phyloP scores from a whole-genome alignment of 2,113 vertebrate species.

The Calyptommatus sinebrachiatus region DNA sequence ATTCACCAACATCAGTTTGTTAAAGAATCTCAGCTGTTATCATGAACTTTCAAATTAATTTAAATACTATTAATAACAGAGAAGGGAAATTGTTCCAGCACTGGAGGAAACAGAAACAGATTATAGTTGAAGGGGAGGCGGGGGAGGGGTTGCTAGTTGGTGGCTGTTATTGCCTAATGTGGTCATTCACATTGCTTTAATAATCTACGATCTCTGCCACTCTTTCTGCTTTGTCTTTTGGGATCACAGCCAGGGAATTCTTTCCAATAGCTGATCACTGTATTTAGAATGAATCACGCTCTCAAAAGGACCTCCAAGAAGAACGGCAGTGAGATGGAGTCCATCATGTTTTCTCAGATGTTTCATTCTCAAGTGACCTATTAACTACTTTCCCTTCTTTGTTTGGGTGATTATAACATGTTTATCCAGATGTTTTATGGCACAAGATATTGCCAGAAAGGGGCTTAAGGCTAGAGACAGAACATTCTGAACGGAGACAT shows the following conservation, averaged over 20 bases:
- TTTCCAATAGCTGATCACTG: background rate
- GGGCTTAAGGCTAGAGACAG: conserved; percentile 12
- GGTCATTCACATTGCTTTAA: background rate
- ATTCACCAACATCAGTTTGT: background rate
- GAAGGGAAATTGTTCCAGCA: background rate
- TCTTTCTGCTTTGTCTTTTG: background rate
- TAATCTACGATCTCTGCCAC: background rate
- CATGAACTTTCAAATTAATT: background rate
- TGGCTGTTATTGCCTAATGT: background rate
- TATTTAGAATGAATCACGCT: background rate
- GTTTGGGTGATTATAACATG: background rate
- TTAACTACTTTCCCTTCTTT: conserved; percentile 1
- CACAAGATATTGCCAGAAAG: conserved; percentile 1
- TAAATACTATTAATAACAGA: background rate
- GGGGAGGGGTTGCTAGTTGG: background rate
- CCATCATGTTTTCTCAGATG: conserved; percentile 1
- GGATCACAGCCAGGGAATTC: background rate
- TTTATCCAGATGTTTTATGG: conserved; percentile 4
- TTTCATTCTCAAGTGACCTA: conserved; percentile 6
- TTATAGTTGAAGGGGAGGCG: background rate
- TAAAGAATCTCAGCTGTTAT: background rate
- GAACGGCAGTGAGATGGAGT: background rate
- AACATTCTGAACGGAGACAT: background rate
- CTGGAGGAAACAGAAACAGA: background rate
- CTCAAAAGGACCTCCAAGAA: background rate